Percentiles rank a stretch among this genome's conserved stretches.
phyloP scores from a whole-genome alignment of 2,888 invertebrate species.

The Scaptomyza flava region DNA sequence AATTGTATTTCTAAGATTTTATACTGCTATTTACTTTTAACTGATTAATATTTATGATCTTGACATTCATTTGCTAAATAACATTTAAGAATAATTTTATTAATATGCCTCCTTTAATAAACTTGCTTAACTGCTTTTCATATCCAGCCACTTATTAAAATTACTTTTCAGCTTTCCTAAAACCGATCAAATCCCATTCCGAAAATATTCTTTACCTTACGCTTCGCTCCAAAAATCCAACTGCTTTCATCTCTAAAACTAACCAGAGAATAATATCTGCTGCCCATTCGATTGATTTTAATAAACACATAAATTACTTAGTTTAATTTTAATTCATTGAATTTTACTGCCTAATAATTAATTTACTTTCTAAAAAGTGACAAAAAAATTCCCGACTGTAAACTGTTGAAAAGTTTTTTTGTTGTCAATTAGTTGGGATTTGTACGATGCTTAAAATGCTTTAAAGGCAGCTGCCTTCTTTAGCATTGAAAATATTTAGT shows the following conservation, averaged over 20 bases:
- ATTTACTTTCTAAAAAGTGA: constrained; percentile 31
- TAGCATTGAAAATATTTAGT: constrained; percentile 22
- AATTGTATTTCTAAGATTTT: constrained; percentile 42
- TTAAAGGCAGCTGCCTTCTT: not conserved
- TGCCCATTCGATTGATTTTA: constrained; percentile 4
- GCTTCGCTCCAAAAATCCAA: constrained; percentile 46
- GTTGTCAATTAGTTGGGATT: constrained; percentile 8
- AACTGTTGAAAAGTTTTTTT: constrained; percentile 62
- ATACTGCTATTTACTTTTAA: constrained; percentile 18
- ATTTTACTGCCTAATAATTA: constrained; percentile 22
- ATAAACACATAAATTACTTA: constrained; percentile 26
- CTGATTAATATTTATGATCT: constrained; percentile 27
- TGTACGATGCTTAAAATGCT: not conserved
- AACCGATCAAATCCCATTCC: not conserved
- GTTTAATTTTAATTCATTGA: constrained; percentile 16
- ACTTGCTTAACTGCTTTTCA: constrained; percentile 32
- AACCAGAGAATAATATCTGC: not conserved
- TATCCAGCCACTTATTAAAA: constrained; percentile 13
- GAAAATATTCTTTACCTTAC: constrained; percentile 8
- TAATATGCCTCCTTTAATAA: constrained; percentile 18
- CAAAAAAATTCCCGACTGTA: constrained; percentile 32
- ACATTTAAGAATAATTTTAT: constrained; percentile 33
- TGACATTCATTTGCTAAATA: constrained; percentile 38
- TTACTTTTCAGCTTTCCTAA: constrained; percentile 1
- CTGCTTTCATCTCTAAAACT: constrained; percentile 15